Evolutionary conservation across 2,113 vertebrate species (phyloP).

Genomic region (Barnardius zonarius): DNA sequence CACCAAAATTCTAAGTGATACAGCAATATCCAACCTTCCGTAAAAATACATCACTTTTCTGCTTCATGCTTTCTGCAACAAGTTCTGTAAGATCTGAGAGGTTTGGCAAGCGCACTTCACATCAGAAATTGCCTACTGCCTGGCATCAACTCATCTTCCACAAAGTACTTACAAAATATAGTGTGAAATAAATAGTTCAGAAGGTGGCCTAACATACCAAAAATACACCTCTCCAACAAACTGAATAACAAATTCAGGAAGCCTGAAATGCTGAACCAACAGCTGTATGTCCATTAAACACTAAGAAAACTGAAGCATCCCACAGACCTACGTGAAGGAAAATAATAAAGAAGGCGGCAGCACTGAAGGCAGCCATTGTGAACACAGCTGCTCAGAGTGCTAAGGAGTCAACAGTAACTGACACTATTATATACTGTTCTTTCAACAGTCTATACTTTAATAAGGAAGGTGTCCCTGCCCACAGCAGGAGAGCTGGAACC

Average conservation of each 20-base stretch:
- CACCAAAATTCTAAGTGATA: background rate
- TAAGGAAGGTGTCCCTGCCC: background rate
- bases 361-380: background rate
- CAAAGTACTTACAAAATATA: background rate
- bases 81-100: background rate
- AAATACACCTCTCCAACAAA: background rate
- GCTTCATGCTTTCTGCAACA: background rate
- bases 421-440: background rate
- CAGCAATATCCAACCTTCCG: background rate
- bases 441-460: background rate
- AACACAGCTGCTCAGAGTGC: background rate
- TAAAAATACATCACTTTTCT: background rate
- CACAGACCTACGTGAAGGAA: background rate
- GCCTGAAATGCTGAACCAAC: background rate
- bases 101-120: background rate
- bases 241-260: background rate
- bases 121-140: background rate
- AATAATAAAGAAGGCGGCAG: background rate
- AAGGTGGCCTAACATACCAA: background rate
- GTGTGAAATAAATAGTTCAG: background rate
- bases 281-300: background rate
- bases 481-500: background rate
- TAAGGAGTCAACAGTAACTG: background rate
- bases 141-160: background rate
- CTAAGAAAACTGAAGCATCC: background rate